phyloP scores from a whole-genome alignment of 2,888 invertebrate genomes.

The Amorpha juglandis region DNA sequence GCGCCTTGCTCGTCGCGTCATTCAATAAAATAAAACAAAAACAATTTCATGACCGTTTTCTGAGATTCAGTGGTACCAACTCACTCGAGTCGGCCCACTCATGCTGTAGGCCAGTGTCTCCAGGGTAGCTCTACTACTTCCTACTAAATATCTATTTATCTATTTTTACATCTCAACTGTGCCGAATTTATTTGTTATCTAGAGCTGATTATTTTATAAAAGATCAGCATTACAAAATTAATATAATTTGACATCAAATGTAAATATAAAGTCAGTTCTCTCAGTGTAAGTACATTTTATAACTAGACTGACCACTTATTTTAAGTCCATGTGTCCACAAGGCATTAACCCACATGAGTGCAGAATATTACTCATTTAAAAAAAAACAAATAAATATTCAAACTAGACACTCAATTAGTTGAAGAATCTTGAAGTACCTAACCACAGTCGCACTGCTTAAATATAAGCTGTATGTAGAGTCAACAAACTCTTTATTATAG shows the following conservation, averaged over 20 bases:
- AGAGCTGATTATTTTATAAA: too few relatives aligned
- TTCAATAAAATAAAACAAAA: too few relatives aligned
- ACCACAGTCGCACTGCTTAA: neutral
- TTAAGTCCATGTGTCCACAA: neutral
- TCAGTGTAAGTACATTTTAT: neutral
- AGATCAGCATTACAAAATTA: neutral
- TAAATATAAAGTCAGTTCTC: neutral
- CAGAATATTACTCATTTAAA: neutral
- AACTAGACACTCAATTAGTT: neutral
- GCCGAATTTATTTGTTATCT: too few relatives aligned
- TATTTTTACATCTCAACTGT: too few relatives aligned
- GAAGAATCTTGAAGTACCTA: neutral
- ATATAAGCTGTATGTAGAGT: conserved; percentile 2
- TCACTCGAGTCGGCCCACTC: too few relatives aligned
- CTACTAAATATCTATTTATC: too few relatives aligned
- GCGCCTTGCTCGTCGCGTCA: too few relatives aligned
- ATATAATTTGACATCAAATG: neutral
- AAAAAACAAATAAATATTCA: conserved; percentile 2
- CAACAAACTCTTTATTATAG: conserved; percentile 23
- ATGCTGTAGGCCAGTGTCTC: too few relatives aligned
- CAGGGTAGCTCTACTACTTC: too few relatives aligned
- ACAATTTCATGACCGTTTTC: too few relatives aligned
- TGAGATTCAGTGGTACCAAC: too few relatives aligned
- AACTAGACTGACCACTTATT: neutral
- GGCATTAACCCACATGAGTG: neutral